Conservation (phyloP, 2,113 vertebrate species). For the Brachyhypopomus occidentalis region DNA sequence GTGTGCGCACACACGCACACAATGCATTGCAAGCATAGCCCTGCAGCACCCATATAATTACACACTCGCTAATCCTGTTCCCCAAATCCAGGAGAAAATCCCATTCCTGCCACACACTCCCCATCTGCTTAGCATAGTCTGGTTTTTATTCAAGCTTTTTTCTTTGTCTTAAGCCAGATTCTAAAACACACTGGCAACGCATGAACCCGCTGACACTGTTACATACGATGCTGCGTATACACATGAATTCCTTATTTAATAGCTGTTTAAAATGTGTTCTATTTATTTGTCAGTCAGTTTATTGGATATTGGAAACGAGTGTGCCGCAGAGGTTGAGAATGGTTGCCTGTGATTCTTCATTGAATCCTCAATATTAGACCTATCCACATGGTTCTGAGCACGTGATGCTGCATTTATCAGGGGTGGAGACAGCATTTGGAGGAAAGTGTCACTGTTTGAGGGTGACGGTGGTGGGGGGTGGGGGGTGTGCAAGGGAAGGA, state of each 20-base stretch:
- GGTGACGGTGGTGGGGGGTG: not conserved
- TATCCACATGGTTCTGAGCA: slow-evolving; percentile 7
- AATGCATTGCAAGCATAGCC: slow-evolving; percentile 49
- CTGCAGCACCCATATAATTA: slow-evolving; percentile 71
- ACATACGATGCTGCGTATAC: not conserved
- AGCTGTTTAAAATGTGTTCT: not conserved
- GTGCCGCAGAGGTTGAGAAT: not conserved
- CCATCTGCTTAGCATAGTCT: slow-evolving; percentile 64
- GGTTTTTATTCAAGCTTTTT: slow-evolving; percentile 40
- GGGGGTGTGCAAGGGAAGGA: not conserved
- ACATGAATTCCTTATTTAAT: not conserved
- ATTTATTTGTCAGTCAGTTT: not conserved
- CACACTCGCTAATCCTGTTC: slow-evolving; percentile 77
- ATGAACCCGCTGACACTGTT: slow-evolving; percentile 1
- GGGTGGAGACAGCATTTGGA: slow-evolving; percentile 25
- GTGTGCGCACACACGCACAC: not conserved
- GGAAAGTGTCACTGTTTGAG: not conserved
- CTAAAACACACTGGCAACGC: not conserved
- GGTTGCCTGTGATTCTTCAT: not conserved
- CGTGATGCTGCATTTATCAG: not conserved
- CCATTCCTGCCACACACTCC: slow-evolving; percentile 69
- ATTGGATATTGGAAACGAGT: not conserved
- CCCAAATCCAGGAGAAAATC: slow-evolving; percentile 77
- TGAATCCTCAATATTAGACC: not conserved
- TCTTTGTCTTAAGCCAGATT: slow-evolving; percentile 13